Percentiles rank a stretch among this genome's conserved stretches.
Evolutionary conservation across 1,140 invertebrate species (phyloP).

Genomic region (Oedothorax gibbosus): DNA sequence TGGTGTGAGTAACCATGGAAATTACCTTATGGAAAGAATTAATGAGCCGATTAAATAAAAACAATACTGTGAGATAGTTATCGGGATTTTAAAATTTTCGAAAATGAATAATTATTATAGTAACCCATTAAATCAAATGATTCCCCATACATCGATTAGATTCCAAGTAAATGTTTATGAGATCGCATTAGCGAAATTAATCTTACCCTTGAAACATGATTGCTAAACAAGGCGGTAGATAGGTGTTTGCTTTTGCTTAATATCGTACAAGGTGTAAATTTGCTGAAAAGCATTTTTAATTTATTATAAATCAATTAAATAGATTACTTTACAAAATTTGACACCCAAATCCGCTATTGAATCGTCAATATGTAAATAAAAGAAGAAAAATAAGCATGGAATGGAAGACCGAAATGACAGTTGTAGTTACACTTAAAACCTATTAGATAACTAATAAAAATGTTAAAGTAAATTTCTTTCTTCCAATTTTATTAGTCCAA

Average conservation of each 20-base stretch:
- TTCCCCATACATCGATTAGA: too few relatives aligned
- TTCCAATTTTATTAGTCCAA: too few relatives aligned
- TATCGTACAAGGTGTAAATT: slow-evolving; percentile 2
- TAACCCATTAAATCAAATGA: too few relatives aligned
- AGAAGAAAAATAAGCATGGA: slow-evolving; percentile 5
- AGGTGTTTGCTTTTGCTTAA: slow-evolving; percentile 21
- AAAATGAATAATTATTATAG: too few relatives aligned
- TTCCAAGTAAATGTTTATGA: too few relatives aligned
- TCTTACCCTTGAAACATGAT: slow-evolving; percentile 13
- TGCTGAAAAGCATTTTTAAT: slow-evolving; percentile 8
- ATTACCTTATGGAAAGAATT: too few relatives aligned
- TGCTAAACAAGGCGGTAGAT: slow-evolving; percentile 7
- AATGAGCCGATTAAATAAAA: too few relatives aligned
- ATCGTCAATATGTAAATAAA: neutral
- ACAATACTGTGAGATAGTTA: too few relatives aligned
- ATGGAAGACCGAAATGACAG: neutral
- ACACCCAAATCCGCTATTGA: neutral
- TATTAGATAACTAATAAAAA: too few relatives aligned
- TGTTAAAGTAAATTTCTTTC: too few relatives aligned
- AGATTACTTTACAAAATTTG: neutral
- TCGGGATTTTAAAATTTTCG: too few relatives aligned
- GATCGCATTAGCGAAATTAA: neutral
- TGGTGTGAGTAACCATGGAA: too few relatives aligned
- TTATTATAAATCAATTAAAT: neutral
- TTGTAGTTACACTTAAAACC: neutral